phyloP scores from a whole-genome alignment of 1,140 invertebrate species.

The Myzus persicae region DNA sequence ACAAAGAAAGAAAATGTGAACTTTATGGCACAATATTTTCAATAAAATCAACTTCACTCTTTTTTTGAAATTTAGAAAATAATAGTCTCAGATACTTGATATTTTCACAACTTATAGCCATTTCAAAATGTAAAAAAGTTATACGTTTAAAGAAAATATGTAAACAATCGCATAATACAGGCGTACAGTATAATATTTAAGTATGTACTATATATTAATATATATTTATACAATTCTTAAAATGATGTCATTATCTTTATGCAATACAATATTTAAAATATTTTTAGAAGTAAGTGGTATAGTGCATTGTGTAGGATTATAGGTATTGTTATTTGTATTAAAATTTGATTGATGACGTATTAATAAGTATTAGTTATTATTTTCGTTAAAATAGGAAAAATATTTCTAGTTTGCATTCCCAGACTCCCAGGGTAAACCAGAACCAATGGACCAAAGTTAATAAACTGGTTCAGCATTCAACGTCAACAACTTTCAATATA shows the following conservation, averaged over 20 bases:
- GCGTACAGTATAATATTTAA: neutral
- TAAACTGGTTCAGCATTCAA: neutral
- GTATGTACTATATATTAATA: too few species aligned
- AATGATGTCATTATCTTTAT: neutral
- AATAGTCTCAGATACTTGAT: neutral
- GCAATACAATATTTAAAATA: neutral
- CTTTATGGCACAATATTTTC: too few species aligned
- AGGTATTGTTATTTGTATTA: neutral
- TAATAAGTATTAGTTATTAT: neutral
- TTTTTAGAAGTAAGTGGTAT: neutral
- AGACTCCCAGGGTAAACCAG: neutral
- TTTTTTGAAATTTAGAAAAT: too few species aligned
- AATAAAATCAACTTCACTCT: too few species aligned
- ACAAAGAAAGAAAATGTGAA: neutral
- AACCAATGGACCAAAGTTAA: neutral
- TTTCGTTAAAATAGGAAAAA: neutral
- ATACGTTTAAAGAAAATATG: neutral
- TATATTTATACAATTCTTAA: too few species aligned
- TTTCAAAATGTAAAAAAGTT: neutral
- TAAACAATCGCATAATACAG: neutral
- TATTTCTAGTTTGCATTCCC: neutral
- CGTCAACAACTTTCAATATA: neutral
- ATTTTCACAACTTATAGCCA: neutral
- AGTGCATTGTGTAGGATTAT: neutral
- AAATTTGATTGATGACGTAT: neutral